Percentiles rank a stretch among this genome's conserved stretches.
phyloP scores from a whole-genome alignment of 2,113 vertebrate genomes.

The Pipra filicauda region DNA sequence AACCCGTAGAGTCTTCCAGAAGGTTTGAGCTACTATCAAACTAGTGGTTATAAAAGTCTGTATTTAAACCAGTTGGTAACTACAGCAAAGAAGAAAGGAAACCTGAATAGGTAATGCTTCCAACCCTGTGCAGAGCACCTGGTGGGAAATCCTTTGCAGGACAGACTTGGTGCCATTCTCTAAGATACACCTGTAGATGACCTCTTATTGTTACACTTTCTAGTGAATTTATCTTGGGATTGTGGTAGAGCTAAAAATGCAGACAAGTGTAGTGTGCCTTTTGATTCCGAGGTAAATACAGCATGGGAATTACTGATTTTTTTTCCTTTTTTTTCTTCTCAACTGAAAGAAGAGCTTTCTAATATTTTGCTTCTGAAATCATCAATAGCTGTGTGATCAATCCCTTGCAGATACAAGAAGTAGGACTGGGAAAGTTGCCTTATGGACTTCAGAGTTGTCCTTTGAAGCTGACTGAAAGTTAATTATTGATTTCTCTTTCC shows the following conservation, averaged over 20 bases:
- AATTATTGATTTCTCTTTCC: conserved; percentile 40
- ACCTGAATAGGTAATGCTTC: not conserved
- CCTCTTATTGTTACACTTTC: not conserved
- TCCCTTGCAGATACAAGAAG: not conserved
- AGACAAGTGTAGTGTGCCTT: not conserved
- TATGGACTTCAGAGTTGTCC: conserved; percentile 26
- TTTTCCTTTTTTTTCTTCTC: accelerated
- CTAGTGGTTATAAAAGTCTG: not conserved
- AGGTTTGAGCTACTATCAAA: not conserved
- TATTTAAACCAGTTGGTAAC: not conserved
- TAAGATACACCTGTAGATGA: not conserved
- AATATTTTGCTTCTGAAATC: not conserved
- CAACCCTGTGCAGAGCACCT: not conserved
- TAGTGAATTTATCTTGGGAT: not conserved
- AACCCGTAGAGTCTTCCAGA: not conserved
- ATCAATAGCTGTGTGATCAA: not conserved
- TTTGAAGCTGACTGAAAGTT: conserved; percentile 11
- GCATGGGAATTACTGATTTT: not conserved
- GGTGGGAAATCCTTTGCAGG: not conserved
- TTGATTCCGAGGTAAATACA: not conserved
- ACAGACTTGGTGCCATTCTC: not conserved
- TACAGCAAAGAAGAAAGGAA: not conserved
- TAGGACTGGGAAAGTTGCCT: not conserved
- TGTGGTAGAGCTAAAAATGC: not conserved
- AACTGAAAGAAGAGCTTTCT: not conserved